These are phyloP conservation scores for Hippocampus abdominalis DNA, from an alignment of 2,113 vertebrate species.

Conservation along the genomic window DNA sequence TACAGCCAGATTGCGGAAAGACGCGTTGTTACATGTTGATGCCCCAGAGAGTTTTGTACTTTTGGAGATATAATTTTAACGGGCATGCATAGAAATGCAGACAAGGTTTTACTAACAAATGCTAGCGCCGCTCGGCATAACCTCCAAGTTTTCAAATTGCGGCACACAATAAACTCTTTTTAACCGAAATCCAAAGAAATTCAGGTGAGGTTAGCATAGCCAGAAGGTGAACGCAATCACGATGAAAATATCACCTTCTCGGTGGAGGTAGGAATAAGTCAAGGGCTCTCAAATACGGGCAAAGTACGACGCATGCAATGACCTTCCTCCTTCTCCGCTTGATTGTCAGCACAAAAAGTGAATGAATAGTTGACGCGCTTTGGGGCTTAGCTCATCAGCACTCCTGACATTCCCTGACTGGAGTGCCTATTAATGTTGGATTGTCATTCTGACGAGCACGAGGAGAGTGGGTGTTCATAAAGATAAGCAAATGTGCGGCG, in stretches of 20 bases:
- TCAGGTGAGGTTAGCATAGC: neutral
- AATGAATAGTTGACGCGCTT: constrained; percentile 3
- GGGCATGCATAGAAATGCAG: neutral
- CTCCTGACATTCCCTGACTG: neutral
- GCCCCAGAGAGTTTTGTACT: too few species aligned
- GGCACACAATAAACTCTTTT: neutral
- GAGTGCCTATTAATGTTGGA: neutral
- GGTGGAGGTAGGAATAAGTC: neutral
- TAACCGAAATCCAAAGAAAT: neutral
- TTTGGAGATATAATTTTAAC: too few species aligned
- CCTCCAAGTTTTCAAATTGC: neutral
- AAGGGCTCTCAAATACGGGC: neutral
- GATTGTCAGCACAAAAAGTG: constrained; percentile 8
- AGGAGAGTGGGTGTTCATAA: neutral
- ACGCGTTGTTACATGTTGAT: too few species aligned
- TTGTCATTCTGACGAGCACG: neutral
- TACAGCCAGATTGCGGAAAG: too few species aligned
- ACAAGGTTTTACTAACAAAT: neutral
- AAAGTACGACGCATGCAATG: neutral
- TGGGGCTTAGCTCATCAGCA: constrained; percentile 2
- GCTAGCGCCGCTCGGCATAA: too few species aligned
- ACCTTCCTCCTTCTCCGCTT: neutral
- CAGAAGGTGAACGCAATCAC: neutral
- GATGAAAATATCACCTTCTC: neutral
- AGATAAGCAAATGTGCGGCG: constrained; percentile 6